Conservation (phyloP, 2,113 vertebrate species). For the Epinephelus moara region DNA sequence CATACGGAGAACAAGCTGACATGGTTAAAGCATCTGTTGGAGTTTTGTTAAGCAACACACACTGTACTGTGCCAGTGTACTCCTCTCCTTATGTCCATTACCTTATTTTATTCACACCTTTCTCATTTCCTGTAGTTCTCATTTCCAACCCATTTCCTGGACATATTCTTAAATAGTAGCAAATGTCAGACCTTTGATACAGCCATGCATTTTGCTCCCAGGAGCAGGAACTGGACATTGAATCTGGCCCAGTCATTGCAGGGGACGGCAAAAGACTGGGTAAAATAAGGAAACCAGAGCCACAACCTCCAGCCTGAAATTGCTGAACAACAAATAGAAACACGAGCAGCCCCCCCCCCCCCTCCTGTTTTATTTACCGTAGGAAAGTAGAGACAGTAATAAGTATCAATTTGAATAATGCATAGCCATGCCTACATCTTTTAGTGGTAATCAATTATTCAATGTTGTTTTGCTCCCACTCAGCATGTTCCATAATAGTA, state of each 20-base stretch:
- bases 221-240: background rate
- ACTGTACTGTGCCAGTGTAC: background rate
- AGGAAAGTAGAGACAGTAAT: conserved; percentile 49
- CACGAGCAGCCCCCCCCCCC: background rate
- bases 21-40: background rate
- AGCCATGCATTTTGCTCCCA: conserved; percentile 18
- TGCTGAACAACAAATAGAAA: conserved; percentile 37
- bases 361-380: conserved; percentile 53
- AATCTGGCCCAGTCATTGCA: conserved; percentile 3
- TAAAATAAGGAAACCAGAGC: background rate
- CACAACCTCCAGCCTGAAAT: conserved; percentile 10
- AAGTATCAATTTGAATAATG: conserved; percentile 75
- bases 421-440: conserved; percentile 56
- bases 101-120: background rate
- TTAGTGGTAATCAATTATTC: conserved; percentile 77
- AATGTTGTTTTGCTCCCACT: conserved; percentile 67
- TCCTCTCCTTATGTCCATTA: background rate
- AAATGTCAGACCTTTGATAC: conserved; percentile 16
- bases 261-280: background rate
- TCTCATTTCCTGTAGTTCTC: background rate
- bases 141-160: conserved; percentile 12
- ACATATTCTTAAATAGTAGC: background rate
- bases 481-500: conserved; percentile 68
- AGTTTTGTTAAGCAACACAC: background rate
- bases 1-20: background rate